phyloP scores from a whole-genome alignment of 2,888 invertebrate genomes.

The Escarpia spicata region DNA sequence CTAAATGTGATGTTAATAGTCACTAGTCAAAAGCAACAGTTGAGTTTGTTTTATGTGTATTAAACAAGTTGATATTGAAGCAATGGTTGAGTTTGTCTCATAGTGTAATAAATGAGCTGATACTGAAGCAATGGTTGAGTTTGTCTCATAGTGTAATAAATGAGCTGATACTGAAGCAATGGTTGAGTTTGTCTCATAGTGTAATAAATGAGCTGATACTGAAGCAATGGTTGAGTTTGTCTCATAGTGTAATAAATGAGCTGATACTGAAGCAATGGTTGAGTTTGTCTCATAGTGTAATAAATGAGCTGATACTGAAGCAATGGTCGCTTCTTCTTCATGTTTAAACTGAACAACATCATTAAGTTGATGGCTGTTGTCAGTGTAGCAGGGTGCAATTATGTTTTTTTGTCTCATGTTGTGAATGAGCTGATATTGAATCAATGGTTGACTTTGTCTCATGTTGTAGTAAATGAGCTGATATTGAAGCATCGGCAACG shows the following conservation, averaged over 20 bases:
- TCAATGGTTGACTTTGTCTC: neutral
- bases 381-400: too few species aligned
- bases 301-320: conserved; percentile 83
- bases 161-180: neutral
- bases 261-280: neutral
- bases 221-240: too few species aligned
- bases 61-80: neutral
- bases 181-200: neutral
- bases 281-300: conserved; percentile 41
- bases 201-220: conserved; percentile 80
- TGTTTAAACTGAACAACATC: too few species aligned
- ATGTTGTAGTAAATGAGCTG: conserved; percentile 76
- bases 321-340: too few species aligned
- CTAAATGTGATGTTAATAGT: neutral
- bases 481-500: conserved; percentile 74
- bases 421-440: neutral
- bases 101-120: conserved; percentile 77
- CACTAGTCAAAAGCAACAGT: neutral
- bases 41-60: too few species aligned
- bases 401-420: too few species aligned
- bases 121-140: conserved; percentile 73
- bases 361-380: too few species aligned
- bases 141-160: too few species aligned
- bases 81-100: neutral
- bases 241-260: too few species aligned